Conservation (phyloP, 1,140 invertebrate genomes). For the Holcopasites calliopsidis region DNA sequence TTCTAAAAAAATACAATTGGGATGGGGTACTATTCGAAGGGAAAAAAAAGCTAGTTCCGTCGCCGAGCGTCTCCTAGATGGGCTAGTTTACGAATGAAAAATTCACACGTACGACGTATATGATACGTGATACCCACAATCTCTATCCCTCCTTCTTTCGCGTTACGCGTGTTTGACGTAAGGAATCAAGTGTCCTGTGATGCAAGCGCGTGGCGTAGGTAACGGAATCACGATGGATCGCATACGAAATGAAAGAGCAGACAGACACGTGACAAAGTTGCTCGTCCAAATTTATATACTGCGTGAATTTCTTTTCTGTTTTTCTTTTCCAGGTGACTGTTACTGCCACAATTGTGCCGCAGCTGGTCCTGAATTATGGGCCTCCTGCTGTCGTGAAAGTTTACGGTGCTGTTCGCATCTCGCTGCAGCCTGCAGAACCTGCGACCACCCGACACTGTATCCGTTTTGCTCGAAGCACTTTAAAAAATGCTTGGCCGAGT, state of each 20-base stretch:
- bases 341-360: constrained; percentile 77
- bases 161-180: constrained; percentile 11
- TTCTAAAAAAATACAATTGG: neutral
- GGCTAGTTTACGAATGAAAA: constrained; percentile 33
- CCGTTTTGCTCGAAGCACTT: constrained; percentile 78
- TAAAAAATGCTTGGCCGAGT: constrained; percentile 73
- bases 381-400: constrained; percentile 76
- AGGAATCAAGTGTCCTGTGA: constrained; percentile 24
- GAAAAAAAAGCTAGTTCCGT: neutral
- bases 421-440: constrained; percentile 77
- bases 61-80: neutral
- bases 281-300: neutral
- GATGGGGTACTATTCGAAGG: neutral
- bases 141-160: neutral
- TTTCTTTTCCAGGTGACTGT: constrained; percentile 73
- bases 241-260: neutral
- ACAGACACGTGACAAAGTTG: neutral
- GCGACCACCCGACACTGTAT: constrained; percentile 74
- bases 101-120: constrained; percentile 27
- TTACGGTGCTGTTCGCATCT: constrained; percentile 77
- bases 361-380: constrained; percentile 76
- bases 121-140: constrained; percentile 26
- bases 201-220: constrained; percentile 13
- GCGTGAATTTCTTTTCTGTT: too few species aligned
- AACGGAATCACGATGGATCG: constrained; percentile 30